Conservation (phyloP, 2,797 vertebrate species). For the Acanthornis magna region DNA sequence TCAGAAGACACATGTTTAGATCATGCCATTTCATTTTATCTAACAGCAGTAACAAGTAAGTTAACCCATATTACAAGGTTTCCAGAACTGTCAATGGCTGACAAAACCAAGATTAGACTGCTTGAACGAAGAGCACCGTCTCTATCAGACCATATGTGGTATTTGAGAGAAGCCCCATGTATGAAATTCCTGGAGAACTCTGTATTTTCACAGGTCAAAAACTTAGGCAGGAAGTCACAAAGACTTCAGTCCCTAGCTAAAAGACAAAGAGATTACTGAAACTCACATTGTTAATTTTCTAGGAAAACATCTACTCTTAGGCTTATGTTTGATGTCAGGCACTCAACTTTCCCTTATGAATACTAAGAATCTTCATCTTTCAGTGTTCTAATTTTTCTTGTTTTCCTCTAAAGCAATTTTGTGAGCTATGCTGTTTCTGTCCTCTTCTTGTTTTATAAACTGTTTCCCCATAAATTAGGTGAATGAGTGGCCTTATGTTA, state of each 20-base stretch:
- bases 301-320: neutral
- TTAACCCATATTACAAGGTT: neutral
- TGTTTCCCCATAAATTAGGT: neutral
- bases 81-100: neutral
- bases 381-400: neutral
- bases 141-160: neutral
- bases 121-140: neutral
- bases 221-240: neutral
- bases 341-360: neutral
- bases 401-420: neutral
- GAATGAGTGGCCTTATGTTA: neutral
- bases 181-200: neutral
- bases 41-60: neutral
- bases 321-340: neutral
- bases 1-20: neutral
- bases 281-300: neutral
- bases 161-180: neutral
- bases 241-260: neutral
- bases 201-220: neutral
- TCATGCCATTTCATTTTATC: neutral
- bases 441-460: neutral
- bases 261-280: neutral
- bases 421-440: neutral
- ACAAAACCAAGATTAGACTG: neutral
- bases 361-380: neutral